These are phyloP conservation scores for Hydractinia symbiolongicarpus DNA, from an alignment of 30 jellyfish, hydroid and myxozoan genomes.

Conservation along the genomic window DNA sequence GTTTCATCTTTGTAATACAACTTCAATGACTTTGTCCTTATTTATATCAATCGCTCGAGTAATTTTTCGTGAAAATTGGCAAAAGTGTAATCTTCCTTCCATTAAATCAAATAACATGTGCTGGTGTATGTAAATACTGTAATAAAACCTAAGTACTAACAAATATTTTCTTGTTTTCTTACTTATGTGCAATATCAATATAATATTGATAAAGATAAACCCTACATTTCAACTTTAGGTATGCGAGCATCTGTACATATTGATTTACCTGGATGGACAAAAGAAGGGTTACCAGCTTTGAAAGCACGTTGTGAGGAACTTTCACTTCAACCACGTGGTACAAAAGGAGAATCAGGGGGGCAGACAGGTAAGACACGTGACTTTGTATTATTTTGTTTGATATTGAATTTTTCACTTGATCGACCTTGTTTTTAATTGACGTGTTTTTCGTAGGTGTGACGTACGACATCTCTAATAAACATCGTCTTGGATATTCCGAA, in stretches of 20 bases:
- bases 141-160: no score
- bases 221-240: neutral
- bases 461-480: conserved; percentile 23
- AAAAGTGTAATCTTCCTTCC: no score
- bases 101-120: no score
- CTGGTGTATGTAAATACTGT: no score
- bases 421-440: no score
- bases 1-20: no score
- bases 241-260: conserved; percentile 33
- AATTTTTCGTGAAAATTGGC: no score
- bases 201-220: no score
- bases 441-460: conserved; percentile 6
- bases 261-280: conserved; percentile 22
- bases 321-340: conserved; percentile 25
- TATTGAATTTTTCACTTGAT: neutral
- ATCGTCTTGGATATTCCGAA: conserved; percentile 19
- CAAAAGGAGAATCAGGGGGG: conserved; percentile 23
- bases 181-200: no score
- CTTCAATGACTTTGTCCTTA: no score
- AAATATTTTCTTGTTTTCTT: no score
- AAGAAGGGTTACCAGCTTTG: conserved; percentile 12
- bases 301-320: neutral
- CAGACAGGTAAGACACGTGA: neutral
- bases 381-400: neutral
- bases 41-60: no score